A percentile compares a stretch with the other conserved stretches of the same genome.
These are phyloP conservation scores for Sternotherus odoratus DNA, from an alignment of 2,797 vertebrate species.

Conservation along the genomic window DNA sequence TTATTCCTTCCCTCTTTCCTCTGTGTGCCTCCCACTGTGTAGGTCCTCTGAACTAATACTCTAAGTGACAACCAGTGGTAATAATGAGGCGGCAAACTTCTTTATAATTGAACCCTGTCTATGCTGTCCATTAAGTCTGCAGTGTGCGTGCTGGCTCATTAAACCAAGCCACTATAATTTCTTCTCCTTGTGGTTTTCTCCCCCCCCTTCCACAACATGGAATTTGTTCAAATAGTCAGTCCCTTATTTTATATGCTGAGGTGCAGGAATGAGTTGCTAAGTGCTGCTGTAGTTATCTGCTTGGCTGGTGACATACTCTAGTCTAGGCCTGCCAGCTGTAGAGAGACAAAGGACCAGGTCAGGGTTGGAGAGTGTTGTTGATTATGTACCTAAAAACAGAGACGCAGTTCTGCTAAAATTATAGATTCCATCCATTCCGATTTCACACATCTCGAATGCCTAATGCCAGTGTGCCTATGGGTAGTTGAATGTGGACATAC, in stretches of 20 bases:
- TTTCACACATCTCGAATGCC: background rate
- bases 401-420: background rate
- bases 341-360: background rate
- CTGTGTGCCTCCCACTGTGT: constrained; percentile 44
- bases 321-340: accelerated
- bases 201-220: background rate
- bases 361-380: accelerated
- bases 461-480: background rate
- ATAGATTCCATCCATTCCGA: background rate
- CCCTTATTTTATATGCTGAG: constrained; percentile 24
- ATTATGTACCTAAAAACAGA: accelerated
- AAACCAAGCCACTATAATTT: constrained; percentile 66
- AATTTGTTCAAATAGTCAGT: constrained; percentile 29
- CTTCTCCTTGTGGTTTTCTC: constrained; percentile 28
- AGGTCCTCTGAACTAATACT: constrained; percentile 39
- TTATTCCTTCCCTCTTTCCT: constrained; percentile 34
- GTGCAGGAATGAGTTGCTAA: constrained; percentile 60
- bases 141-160: constrained; percentile 73
- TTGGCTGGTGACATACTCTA: background rate
- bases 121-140: constrained; percentile 63
- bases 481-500: background rate
- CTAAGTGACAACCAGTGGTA: constrained; percentile 68
- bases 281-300: constrained; percentile 38
- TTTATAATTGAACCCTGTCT: constrained; percentile 75
- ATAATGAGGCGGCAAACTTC: constrained; percentile 72